Evolutionary conservation across 2,797 vertebrate genomes (phyloP).

Genomic region (Choloepus didactylus): DNA sequence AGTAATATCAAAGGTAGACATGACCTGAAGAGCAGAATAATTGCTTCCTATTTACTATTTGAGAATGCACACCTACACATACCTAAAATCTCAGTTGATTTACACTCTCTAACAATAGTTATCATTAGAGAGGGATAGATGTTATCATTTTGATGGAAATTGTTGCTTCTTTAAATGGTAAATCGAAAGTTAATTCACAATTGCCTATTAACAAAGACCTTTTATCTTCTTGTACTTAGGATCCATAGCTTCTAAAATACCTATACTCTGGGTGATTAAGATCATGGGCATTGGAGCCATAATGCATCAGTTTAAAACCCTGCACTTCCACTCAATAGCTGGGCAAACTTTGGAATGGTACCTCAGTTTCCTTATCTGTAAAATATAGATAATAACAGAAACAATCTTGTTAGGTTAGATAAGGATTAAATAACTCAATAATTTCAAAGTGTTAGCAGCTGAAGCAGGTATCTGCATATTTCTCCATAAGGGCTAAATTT

Average conservation of each 20-base stretch:
- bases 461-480: too few species aligned
- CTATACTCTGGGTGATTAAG: not conserved
- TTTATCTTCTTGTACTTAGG: not conserved
- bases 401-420: not conserved
- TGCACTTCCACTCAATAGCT: not conserved
- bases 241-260: not conserved
- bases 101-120: not conserved
- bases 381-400: not conserved
- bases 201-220: not conserved
- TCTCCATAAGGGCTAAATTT: not conserved
- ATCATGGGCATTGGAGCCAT: not conserved
- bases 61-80: not conserved
- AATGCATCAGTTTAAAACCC: not conserved
- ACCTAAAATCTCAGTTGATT: not conserved
- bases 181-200: constrained; percentile 47
- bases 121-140: not conserved
- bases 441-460: not conserved
- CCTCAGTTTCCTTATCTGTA: not conserved
- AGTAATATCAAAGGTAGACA: not conserved
- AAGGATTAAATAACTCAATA: not conserved
- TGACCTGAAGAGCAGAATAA: not conserved
- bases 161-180: constrained; percentile 25
- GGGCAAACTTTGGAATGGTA: not conserved
- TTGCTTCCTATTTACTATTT: not conserved
- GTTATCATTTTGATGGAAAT: constrained; percentile 58